Percentiles rank a stretch among this genome's conserved stretches.
Conservation (phyloP, 2,113 vertebrate species). For the Rousettus leschenaultii region DNA sequence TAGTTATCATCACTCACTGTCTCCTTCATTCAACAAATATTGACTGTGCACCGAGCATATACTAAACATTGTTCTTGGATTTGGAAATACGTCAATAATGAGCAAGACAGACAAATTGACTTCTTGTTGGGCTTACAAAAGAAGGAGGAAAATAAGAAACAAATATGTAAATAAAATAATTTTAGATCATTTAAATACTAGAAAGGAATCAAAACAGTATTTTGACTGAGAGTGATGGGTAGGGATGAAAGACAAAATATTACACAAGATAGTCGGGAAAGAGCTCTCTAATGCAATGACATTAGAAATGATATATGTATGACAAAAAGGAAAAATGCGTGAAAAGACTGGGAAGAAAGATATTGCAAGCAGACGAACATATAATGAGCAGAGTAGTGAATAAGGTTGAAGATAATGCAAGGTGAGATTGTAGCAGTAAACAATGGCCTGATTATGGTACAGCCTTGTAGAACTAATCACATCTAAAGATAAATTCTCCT, state of each 20-base stretch:
- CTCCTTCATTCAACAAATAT: neutral
- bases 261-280: neutral
- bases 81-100: neutral
- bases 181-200: neutral
- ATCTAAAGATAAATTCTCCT: neutral
- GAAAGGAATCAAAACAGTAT: neutral
- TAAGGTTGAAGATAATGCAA: neutral
- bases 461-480: neutral
- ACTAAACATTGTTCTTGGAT: neutral
- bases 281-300: neutral
- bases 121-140: neutral
- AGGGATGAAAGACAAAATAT: neutral
- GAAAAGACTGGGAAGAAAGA: neutral
- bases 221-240: neutral
- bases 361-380: neutral
- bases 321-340: neutral
- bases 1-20: neutral
- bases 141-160: neutral
- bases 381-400: neutral
- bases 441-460: neutral
- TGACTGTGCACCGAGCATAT: neutral
- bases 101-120: neutral
- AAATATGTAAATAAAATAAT: neutral
- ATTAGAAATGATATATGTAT: neutral
- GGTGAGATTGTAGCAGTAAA: neutral